A percentile compares a stretch with the other conserved stretches of the same genome.
Evolutionary conservation across 2,797 vertebrate genomes (phyloP).

Genomic region (Luscinia megarhynchos): DNA sequence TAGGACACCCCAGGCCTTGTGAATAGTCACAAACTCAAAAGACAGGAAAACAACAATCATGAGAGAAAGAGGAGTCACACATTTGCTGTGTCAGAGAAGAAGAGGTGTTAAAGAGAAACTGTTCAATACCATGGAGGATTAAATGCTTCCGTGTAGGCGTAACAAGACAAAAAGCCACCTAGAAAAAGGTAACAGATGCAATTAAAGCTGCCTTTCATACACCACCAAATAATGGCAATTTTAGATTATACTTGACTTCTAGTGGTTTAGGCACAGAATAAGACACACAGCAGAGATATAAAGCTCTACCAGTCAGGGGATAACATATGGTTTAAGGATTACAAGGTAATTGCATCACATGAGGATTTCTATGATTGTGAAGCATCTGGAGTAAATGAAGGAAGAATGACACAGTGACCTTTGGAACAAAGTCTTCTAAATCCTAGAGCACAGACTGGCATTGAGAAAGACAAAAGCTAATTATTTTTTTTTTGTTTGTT

Average conservation of each 20-base stretch:
- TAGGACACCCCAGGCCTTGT: background rate
- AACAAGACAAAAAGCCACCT: background rate
- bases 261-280: background rate
- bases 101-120: background rate
- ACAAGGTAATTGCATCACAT: background rate
- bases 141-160: background rate
- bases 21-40: background rate
- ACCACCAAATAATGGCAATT: background rate
- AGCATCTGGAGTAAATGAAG: constrained; percentile 11
- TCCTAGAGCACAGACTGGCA: background rate
- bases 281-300: background rate
- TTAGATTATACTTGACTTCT: background rate
- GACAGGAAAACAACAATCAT: background rate
- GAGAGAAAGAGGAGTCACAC: background rate
- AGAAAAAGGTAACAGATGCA: background rate
- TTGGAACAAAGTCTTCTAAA: background rate
- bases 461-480: background rate
- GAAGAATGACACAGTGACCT: constrained; percentile 26
- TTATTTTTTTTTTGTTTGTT: background rate
- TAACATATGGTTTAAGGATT: constrained; percentile 20
- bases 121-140: background rate
- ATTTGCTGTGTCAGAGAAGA: background rate
- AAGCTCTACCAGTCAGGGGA: background rate
- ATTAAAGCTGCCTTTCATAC: background rate
- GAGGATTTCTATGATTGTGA: background rate